Evolutionary conservation across 2,888 invertebrate species (phyloP).

Genomic region (Melieria picta): DNA sequence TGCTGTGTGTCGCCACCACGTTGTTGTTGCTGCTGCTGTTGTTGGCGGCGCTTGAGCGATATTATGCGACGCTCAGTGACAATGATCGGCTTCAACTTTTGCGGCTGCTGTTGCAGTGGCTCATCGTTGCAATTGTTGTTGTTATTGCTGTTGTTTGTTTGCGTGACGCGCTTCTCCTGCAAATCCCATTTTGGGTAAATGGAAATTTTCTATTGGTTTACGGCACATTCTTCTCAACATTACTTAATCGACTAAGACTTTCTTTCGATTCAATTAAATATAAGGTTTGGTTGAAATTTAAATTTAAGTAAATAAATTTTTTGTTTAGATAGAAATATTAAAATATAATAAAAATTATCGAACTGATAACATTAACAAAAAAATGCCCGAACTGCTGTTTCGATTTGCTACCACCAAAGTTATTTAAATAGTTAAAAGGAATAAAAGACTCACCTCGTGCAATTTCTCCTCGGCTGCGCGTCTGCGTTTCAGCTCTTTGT

Average conservation of each 20-base stretch:
- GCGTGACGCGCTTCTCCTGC: conserved; percentile 52
- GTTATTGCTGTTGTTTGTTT: conserved; percentile 42
- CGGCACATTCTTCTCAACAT: too few relatives aligned
- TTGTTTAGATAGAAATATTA: too few relatives aligned
- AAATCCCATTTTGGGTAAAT: conserved; percentile 36
- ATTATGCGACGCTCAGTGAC: conserved; percentile 64
- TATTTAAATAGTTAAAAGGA: too few relatives aligned
- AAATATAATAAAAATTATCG: too few relatives aligned
- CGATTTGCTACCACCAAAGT: neutral
- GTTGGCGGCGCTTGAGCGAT: conserved; percentile 59
- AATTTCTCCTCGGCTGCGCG: conserved; percentile 65
- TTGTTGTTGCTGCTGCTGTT: conserved; percentile 41
- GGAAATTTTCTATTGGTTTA: neutral
- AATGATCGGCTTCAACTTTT: conserved; percentile 56
- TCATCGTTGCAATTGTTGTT: conserved; percentile 47
- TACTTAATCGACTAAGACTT: too few relatives aligned
- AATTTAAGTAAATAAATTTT: too few relatives aligned
- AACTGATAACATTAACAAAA: neutral
- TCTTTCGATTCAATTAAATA: too few relatives aligned
- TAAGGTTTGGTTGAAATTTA: too few relatives aligned
- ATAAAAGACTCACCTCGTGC: conserved; percentile 57
- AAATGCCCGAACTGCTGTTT: neutral
- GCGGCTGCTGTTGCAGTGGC: conserved; percentile 44
- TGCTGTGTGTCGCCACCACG: conserved; percentile 39
- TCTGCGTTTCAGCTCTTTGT: conserved; percentile 67